These are phyloP conservation scores for Paradoxurus hermaphroditus DNA, from an alignment of 2,113 vertebrate species.

Conservation along the genomic window DNA sequence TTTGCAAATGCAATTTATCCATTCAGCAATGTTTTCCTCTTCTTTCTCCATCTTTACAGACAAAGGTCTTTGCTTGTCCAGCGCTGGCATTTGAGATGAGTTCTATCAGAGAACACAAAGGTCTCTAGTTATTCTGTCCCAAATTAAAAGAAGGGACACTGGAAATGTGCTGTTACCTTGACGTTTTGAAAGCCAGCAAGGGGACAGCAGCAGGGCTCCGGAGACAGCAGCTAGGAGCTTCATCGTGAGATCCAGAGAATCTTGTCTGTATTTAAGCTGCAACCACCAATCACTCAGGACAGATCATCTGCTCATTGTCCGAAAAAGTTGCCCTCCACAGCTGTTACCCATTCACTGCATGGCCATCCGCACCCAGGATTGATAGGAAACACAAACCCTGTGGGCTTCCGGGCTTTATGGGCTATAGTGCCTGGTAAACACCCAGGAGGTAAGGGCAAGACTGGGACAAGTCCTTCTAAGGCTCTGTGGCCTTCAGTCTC, in stretches of 20 bases:
- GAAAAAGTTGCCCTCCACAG: neutral
- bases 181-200: constrained; percentile 7
- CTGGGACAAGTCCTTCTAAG: neutral
- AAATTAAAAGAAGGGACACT: neutral
- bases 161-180: neutral
- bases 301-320: neutral
- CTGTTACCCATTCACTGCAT: neutral
- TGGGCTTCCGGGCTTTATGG: neutral
- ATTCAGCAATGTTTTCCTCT: neutral
- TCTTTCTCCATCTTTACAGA: neutral
- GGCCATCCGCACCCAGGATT: no score
- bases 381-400: neutral
- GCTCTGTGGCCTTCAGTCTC: neutral
- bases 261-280: neutral
- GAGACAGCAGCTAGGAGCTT: neutral
- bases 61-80: neutral
- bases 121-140: neutral
- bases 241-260: neutral
- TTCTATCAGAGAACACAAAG: neutral
- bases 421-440: neutral
- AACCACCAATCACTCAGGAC: neutral
- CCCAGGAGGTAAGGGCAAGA: neutral
- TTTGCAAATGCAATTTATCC: neutral
- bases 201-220: neutral
- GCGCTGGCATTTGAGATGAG: neutral